A percentile compares a stretch with the other conserved stretches of the same genome.
Conservation (phyloP, 1,140 invertebrate species). For the Brachionus asplanchnoidis region DNA sequence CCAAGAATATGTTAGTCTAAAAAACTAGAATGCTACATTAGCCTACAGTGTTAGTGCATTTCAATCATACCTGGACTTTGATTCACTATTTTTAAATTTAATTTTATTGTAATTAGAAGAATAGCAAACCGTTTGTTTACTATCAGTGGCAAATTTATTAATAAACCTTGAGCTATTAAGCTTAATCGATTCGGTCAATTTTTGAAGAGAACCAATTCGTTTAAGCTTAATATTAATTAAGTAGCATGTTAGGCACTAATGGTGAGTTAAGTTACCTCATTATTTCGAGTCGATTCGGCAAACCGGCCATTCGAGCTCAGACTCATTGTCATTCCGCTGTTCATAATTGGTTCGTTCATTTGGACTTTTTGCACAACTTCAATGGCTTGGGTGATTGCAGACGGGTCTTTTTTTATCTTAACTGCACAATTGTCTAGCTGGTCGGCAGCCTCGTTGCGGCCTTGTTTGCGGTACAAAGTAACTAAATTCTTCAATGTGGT, state of each 20-base stretch:
- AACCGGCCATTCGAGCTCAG: background rate
- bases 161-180: constrained; percentile 40
- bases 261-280: background rate
- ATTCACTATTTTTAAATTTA: background rate
- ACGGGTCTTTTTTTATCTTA: constrained; percentile 35
- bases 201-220: constrained; percentile 37
- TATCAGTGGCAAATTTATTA: background rate
- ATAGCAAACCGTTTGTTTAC: background rate
- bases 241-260: background rate
- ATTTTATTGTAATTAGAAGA: constrained; percentile 24
- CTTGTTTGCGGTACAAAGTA: constrained; percentile 31
- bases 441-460: constrained; percentile 37
- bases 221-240: constrained; percentile 43
- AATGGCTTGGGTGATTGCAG: constrained; percentile 39
- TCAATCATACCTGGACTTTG: background rate
- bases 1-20: background rate
- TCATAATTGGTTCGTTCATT: constrained; percentile 6
- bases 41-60: background rate
- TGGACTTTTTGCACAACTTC: constrained; percentile 40
- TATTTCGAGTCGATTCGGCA: background rate
- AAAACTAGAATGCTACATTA: background rate
- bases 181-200: constrained; percentile 35
- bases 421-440: constrained; percentile 38
- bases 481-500: constrained; percentile 33
- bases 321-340: background rate